Percentiles rank a stretch among this genome's conserved stretches.
These are phyloP conservation scores for Stenurella melanura DNA, from an alignment of 2,888 invertebrate species.

Conservation along the genomic window DNA sequence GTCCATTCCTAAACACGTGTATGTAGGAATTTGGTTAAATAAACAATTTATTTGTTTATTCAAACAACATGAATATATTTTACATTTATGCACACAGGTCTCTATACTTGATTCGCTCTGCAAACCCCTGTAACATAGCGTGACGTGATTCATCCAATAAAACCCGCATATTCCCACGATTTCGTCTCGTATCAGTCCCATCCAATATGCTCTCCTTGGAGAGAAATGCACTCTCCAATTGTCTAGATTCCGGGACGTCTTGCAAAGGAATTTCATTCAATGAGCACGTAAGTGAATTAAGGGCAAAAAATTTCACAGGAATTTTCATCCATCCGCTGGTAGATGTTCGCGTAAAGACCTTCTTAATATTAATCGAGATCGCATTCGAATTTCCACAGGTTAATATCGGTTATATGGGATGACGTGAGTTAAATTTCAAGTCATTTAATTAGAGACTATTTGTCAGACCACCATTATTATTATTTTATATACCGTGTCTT, in stretches of 20 bases:
- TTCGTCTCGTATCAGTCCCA: constrained; percentile 10
- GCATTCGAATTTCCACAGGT: constrained; percentile 11
- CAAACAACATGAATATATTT: too few relatives aligned
- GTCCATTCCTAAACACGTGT: too few relatives aligned
- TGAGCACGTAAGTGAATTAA: constrained; percentile 66
- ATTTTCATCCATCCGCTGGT: constrained; percentile 59
- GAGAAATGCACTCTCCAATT: constrained; percentile 57
- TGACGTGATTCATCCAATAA: constrained; percentile 9
- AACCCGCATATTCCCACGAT: constrained; percentile 27
- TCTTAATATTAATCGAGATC: constrained; percentile 24
- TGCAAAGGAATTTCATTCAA: constrained; percentile 61
- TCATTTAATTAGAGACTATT: neutral
- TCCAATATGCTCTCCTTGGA: constrained; percentile 25
- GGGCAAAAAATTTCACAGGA: constrained; percentile 64
- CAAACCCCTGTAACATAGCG: neutral
- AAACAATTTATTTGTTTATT: too few relatives aligned
- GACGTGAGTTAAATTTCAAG: neutral
- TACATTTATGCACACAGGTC: too few relatives aligned
- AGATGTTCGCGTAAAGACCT: constrained; percentile 40
- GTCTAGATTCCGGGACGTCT: constrained; percentile 56
- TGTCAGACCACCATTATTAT: too few relatives aligned
- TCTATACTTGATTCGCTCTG: neutral
- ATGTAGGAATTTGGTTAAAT: too few relatives aligned
- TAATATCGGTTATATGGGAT: constrained; percentile 1
- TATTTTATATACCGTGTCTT: too few relatives aligned